phyloP scores from a whole-genome alignment of 1,140 invertebrate species.

The Zaprionus tsacasi region DNA sequence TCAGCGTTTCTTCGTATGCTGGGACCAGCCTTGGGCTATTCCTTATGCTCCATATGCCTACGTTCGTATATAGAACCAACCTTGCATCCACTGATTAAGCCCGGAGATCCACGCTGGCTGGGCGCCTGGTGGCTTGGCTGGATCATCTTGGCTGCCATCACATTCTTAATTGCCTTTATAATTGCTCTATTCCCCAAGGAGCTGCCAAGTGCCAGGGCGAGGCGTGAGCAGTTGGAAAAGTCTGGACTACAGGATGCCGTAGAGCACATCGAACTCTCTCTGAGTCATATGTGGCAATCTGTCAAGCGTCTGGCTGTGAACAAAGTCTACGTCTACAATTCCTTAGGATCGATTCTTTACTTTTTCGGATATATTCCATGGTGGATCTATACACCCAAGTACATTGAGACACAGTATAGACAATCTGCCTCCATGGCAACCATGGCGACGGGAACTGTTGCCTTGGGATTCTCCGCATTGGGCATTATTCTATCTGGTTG shows the following conservation, averaged over 20 bases:
- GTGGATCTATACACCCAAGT: constrained; percentile 91
- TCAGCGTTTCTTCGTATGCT: constrained; percentile 89
- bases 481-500: constrained; percentile 89
- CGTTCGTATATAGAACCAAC: constrained; percentile 89
- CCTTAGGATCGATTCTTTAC: constrained; percentile 87
- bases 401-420: constrained; percentile 90
- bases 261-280: constrained; percentile 38
- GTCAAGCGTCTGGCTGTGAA: constrained; percentile 85
- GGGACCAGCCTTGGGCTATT: constrained; percentile 89
- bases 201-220: constrained; percentile 84
- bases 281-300: constrained; percentile 53
- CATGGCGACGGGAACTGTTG: constrained; percentile 88
- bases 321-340: constrained; percentile 88
- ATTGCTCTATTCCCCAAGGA: constrained; percentile 88
- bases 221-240: constrained; percentile 30
- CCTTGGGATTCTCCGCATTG: constrained; percentile 88
- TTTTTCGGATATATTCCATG: constrained; percentile 90
- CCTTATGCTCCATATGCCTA: constrained; percentile 88
- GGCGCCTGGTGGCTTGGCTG: constrained; percentile 94
- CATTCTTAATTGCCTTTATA: constrained; percentile 86
- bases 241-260: neutral
- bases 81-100: constrained; percentile 88
- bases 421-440: constrained; percentile 89
- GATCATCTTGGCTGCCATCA: constrained; percentile 87
- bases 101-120: constrained; percentile 89